These are phyloP conservation scores for Telmatherina bonti DNA, from an alignment of 2,797 vertebrate species.

Conservation along the genomic window DNA sequence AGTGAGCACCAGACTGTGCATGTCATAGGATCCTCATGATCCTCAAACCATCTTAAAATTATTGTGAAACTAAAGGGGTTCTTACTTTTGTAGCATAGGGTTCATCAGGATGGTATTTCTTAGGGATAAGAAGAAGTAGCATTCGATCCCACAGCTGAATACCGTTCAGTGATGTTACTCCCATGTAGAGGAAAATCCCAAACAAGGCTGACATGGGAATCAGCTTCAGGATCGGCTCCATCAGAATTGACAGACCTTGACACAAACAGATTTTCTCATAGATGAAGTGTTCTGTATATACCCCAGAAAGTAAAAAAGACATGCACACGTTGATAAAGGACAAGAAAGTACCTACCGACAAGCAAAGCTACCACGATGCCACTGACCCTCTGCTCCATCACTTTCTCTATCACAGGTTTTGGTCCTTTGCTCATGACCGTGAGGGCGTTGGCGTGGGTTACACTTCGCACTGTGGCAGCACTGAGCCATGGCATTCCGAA, in stretches of 20 bases:
- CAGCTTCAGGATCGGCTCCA: conserved; percentile 92
- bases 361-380: conserved; percentile 92
- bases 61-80: not conserved
- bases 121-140: conserved; percentile 90
- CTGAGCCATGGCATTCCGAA: conserved; percentile 98
- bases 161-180: conserved; percentile 94
- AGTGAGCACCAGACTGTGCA: not conserved
- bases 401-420: conserved; percentile 87
- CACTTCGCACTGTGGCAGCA: conserved; percentile 93
- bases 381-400: conserved; percentile 94
- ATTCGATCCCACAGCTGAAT: conserved; percentile 96
- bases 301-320: not conserved
- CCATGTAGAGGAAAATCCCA: conserved; percentile 99
- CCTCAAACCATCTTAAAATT: no score
- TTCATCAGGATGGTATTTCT: conserved; percentile 92
- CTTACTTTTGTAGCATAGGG: conserved; percentile 89
- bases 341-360: conserved; percentile 85
- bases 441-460: conserved; percentile 96
- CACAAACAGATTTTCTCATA: conserved; percentile 22
- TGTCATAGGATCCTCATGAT: no score
- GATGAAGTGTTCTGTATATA: not conserved
- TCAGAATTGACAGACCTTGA: conserved; percentile 93
- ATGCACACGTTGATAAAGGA: not conserved
- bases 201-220: conserved; percentile 94
- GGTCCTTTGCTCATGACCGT: conserved; percentile 92